phyloP scores from a whole-genome alignment of 1,140 invertebrate genomes.

The Asobara japonica region DNA sequence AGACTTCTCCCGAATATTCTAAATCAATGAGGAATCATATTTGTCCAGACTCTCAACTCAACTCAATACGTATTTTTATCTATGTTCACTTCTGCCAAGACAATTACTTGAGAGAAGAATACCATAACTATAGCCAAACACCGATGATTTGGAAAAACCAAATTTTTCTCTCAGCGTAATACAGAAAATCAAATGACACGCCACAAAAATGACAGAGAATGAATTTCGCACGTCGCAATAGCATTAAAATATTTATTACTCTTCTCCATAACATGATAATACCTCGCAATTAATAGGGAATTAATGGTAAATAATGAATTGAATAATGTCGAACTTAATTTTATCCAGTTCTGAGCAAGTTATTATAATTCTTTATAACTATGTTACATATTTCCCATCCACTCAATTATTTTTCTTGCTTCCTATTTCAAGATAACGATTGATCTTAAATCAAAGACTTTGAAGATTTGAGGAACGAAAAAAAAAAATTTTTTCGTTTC shows the following conservation, averaged over 20 bases:
- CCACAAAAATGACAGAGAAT: not conserved
- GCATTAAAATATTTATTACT: conserved; percentile 52
- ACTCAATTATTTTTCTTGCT: not conserved
- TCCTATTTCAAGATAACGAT: not conserved
- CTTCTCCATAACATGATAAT: conserved; percentile 44
- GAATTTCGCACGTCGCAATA: conserved; percentile 23
- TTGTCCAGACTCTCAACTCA: no score
- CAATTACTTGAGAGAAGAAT: no score
- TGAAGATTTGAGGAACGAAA: not conserved
- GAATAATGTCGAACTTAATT: conserved; percentile 44
- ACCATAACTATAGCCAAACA: no score
- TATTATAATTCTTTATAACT: conserved; percentile 45
- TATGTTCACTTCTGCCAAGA: no score
- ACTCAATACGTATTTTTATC: no score
- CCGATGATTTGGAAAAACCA: no score
- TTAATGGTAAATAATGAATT: conserved; percentile 37
- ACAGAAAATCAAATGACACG: no score
- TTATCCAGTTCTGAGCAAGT: conserved; percentile 55
- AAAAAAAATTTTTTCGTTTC: not conserved
- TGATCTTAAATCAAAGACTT: no score
- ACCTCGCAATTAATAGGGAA: conserved; percentile 39
- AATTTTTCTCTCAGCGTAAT: no score
- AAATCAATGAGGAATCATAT: no score
- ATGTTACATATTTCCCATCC: conserved; percentile 42
- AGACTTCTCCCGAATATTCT: no score